Base-by-base conservation (phyloP, 2,888 invertebrate genomes). In the Eupithecia dodoneata region DNA sequence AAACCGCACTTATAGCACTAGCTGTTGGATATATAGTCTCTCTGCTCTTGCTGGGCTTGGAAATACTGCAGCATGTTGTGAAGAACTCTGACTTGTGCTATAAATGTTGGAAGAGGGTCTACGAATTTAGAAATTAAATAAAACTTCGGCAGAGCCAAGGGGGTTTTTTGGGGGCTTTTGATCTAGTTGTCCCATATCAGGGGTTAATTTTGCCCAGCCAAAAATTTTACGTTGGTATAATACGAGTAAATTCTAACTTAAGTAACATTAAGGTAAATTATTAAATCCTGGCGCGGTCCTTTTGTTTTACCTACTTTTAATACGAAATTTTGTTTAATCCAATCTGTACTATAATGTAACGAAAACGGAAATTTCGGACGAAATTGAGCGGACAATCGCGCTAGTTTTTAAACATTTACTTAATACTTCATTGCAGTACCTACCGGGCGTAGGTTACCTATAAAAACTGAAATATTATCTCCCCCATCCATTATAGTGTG, bases 1-100 rank as follows among this genome's bases (percentile, higher is more conserved):
- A 96, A 59, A 96, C 95, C 77, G 96, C 96, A 0, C 89, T 96
- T 15, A 85, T 96, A 18, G 90, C 96, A 70, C 89, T 97, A 9
- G 83, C 91, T 3, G 84, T 93, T 3, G 97, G 97, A 42, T 89
- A 94, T 82, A 12, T 49, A 12, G 30, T 30, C 4, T 70, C 70
- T 30, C 15, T 70, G 47, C 9, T 47, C 13, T 45, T 70, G 12
- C 47, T 70, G 10, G 70, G 10, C 18, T 30, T 47, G 47, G 70
- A 70, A 70, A 47, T 70, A 18, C 18, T 70, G 30, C 47, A 5
- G 13, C 5, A 18, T 30, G 70, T 47, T 47, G 47, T 70, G 7
- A 45, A 49, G 12, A 70, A 30, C 12, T 49, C 70, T 12, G 13
- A 45, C 1, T 70, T n/a, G 12, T 18, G 70, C 10, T 70, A 13